phyloP scores from a whole-genome alignment of 2,113 vertebrate species.

The Corythornis cristatus region DNA sequence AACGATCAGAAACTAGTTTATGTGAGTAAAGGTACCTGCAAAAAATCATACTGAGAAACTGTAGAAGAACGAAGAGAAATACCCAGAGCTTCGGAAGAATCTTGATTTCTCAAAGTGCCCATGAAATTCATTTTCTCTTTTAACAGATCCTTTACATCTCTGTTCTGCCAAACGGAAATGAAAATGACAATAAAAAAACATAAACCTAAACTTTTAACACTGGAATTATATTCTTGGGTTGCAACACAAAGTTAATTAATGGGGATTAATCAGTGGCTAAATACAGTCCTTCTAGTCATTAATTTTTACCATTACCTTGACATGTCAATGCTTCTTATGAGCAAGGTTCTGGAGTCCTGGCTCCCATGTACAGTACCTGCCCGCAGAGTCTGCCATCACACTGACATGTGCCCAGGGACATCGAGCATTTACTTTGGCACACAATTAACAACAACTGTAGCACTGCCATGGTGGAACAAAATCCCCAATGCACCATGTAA shows the following conservation, averaged over 20 bases:
- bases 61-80: neutral
- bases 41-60: neutral
- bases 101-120: neutral
- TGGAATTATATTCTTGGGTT: neutral
- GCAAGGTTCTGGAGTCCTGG: neutral
- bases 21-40: constrained; percentile 85
- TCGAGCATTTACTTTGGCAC: neutral
- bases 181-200: neutral
- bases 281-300: neutral
- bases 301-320: neutral
- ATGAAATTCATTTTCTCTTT: neutral
- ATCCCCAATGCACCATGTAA: neutral
- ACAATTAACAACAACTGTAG: neutral
- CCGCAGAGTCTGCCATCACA: neutral
- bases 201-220: neutral
- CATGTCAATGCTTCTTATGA: neutral
- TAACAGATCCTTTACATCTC: neutral
- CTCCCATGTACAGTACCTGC: neutral
- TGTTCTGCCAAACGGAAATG: neutral
- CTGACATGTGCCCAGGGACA: neutral
- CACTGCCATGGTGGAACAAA: neutral
- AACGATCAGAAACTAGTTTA: constrained; percentile 81
- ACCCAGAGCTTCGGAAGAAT: neutral
- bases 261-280: neutral
- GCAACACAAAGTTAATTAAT: neutral